Evolutionary conservation across 2,113 vertebrate species (phyloP).

Genomic region (Sceloporus tristichus): DNA sequence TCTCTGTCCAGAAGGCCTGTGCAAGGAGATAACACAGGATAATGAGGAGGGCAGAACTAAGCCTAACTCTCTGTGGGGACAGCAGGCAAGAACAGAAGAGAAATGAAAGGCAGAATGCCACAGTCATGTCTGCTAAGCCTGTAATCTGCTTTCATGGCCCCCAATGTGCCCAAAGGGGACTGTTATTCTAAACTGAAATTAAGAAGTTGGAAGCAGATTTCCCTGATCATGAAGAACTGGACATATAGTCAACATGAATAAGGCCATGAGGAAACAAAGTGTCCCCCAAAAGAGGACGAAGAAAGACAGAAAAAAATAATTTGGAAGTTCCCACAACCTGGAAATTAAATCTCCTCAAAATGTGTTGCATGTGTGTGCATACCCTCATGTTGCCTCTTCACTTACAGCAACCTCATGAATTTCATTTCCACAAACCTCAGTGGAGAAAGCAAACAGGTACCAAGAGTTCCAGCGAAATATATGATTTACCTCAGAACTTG

Average conservation of each 20-base stretch:
- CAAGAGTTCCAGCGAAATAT: not conserved
- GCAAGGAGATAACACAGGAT: conserved; percentile 7
- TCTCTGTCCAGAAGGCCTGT: not conserved
- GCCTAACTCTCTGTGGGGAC: not conserved
- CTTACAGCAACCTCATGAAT: too few species aligned
- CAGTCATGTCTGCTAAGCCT: not conserved
- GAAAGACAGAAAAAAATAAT: not conserved
- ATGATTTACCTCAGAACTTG: not conserved
- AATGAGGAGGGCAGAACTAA: not conserved
- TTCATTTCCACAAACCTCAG: not conserved
- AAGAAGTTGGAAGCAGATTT: not conserved
- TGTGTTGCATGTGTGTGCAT: not conserved
- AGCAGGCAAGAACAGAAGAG: not conserved
- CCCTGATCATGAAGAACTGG: not conserved
- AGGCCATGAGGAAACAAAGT: not conserved
- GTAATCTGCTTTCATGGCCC: not conserved
- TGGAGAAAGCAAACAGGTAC: not conserved
- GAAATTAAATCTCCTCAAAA: conserved; percentile 2
- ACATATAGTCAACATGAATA: not conserved
- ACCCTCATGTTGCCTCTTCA: too few species aligned
- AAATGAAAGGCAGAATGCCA: not conserved
- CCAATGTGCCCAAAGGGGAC: not conserved
- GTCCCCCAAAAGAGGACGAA: not conserved
- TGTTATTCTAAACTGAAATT: not conserved
- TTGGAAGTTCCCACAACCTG: not conserved